phyloP scores from a whole-genome alignment of 2,888 invertebrate species.

The Thelaira solivaga region DNA sequence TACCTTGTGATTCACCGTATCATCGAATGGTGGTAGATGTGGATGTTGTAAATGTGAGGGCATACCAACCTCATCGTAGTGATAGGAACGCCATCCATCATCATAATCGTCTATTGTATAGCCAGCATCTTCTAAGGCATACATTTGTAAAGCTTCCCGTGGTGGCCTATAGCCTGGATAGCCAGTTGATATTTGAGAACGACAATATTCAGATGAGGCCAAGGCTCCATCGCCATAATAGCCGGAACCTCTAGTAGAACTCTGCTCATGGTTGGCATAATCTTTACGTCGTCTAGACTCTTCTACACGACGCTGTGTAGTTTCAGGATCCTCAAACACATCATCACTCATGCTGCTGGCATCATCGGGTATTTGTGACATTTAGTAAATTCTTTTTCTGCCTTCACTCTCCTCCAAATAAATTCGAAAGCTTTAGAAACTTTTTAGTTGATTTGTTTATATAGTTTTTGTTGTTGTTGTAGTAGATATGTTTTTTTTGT shows the following conservation, averaged over 20 bases:
- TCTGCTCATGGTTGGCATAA: constrained; percentile 62
- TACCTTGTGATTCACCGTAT: constrained; percentile 84
- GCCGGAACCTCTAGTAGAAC: constrained; percentile 61
- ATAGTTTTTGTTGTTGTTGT: constrained; percentile 1
- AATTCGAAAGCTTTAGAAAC: too few relatives aligned
- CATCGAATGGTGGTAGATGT: constrained; percentile 74
- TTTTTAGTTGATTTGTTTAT: constrained; percentile 13
- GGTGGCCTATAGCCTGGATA: constrained; percentile 89
- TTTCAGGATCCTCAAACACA: constrained; percentile 84
- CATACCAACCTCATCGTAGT: constrained; percentile 76
- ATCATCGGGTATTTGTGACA: constrained; percentile 82
- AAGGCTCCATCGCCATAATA: constrained; percentile 67
- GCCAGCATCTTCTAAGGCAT: constrained; percentile 74
- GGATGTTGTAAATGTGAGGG: constrained; percentile 64
- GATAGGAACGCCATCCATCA: constrained; percentile 77
- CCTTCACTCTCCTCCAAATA: too few relatives aligned
- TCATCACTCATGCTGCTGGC: constrained; percentile 86
- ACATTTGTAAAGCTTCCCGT: constrained; percentile 81
- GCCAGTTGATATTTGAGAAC: constrained; percentile 79
- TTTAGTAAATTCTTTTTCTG: constrained; percentile 63
- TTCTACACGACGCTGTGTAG: constrained; percentile 73
- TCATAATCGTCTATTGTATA: constrained; percentile 70
- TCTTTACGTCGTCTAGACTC: constrained; percentile 69
- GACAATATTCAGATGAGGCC: constrained; percentile 50
- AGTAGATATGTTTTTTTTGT: constrained; percentile 32